Conservation (phyloP, 1,140 invertebrate species). For the Trichomalopsis sarcophagae region DNA sequence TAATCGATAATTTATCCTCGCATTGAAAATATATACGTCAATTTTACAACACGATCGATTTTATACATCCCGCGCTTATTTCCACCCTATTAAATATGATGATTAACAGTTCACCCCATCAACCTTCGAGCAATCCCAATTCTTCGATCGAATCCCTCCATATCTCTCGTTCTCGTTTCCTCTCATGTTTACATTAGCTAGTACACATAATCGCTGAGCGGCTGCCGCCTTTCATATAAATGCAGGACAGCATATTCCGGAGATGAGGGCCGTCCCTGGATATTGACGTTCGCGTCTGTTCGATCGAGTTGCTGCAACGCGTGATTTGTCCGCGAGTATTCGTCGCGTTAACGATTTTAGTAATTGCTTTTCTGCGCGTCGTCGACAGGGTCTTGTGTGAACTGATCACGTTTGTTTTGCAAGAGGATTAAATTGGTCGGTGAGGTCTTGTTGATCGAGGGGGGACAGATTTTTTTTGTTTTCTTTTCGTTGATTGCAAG, state of each 20-base stretch:
- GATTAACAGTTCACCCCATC: background rate
- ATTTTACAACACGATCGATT: too few relatives aligned
- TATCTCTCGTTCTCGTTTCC: background rate
- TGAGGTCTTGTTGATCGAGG: background rate
- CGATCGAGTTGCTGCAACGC: background rate
- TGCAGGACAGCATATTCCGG: background rate
- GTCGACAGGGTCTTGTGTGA: background rate
- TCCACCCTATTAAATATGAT: background rate
- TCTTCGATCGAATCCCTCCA: background rate
- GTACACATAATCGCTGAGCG: background rate
- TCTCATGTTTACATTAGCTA: slow-evolving; percentile 1
- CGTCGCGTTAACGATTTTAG: background rate
- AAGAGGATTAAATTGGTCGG: background rate
- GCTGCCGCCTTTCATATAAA: background rate
- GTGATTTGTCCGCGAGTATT: background rate
- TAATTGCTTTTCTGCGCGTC: background rate
- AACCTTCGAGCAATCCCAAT: background rate
- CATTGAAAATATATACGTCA: too few relatives aligned
- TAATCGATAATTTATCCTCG: too few relatives aligned
- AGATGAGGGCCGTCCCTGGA: background rate
- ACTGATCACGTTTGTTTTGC: background rate
- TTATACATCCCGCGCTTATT: too few relatives aligned
- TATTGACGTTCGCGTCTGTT: background rate
- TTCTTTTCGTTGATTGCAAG: background rate
- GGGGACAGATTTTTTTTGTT: background rate